Percentiles rank a stretch among this genome's conserved stretches.
Evolutionary conservation across 2,888 invertebrate species (phyloP).

Genomic region (Apamea crenata): DNA sequence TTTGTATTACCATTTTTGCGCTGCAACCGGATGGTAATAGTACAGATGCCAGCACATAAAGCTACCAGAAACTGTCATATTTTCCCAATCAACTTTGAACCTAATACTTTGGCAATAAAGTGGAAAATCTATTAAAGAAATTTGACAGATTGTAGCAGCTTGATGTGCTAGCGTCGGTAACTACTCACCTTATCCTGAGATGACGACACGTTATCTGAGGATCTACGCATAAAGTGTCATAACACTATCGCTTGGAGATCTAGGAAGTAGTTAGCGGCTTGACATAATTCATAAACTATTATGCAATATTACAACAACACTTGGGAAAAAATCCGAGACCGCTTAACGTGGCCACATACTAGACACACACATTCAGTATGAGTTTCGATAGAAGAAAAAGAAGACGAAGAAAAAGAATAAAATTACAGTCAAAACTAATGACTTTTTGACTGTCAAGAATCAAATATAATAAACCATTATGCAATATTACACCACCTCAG

Average conservation of each 20-base stretch:
- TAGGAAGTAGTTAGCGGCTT: slow-evolving; percentile 31
- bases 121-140: too few species aligned
- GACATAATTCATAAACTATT: slow-evolving; percentile 16
- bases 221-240: slow-evolving; percentile 9
- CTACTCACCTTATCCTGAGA: slow-evolving; percentile 6
- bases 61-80: too few species aligned
- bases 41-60: not conserved
- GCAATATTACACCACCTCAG: too few species aligned
- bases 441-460: not conserved
- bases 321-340: not conserved
- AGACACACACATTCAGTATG: not conserved
- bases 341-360: not conserved
- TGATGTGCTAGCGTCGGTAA: not conserved
- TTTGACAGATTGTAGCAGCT: too few species aligned
- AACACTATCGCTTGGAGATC: slow-evolving; percentile 29
- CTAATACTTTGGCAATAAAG: too few species aligned
- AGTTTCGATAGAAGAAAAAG: not conserved
- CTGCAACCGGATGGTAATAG: slow-evolving; percentile 27
- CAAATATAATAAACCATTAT: too few species aligned
- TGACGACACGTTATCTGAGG: slow-evolving; percentile 14
- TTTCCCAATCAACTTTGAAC: too few species aligned
- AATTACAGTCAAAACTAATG: not conserved
- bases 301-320: not conserved
- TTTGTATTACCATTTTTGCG: slow-evolving; percentile 42
- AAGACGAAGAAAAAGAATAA: too few species aligned